Conservation (phyloP, 1,140 invertebrate species). For the Lordiphosa stackelbergi region DNA sequence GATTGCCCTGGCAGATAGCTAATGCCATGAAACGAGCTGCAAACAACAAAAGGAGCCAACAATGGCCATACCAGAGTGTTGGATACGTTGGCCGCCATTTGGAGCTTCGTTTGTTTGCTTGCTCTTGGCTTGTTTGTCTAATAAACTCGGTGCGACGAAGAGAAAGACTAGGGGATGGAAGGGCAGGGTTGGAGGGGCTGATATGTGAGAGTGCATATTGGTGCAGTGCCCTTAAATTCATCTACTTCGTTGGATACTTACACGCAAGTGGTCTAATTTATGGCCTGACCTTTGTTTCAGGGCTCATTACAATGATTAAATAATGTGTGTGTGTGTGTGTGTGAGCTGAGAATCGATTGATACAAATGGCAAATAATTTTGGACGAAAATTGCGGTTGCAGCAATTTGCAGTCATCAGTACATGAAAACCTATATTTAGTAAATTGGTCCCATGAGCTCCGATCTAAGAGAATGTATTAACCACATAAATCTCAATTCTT, state of each 20-base stretch:
- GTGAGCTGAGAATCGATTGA: not conserved
- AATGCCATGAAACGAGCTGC: conserved; percentile 39
- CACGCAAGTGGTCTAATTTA: conserved; percentile 44
- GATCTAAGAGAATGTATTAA: no score
- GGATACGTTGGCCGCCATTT: conserved; percentile 26
- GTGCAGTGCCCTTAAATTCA: conserved; percentile 43
- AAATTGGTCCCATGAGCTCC: no score
- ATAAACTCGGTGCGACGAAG: conserved; percentile 32
- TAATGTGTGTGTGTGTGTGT: conserved; percentile 14
- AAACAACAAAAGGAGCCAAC: conserved; percentile 42
- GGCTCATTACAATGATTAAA: conserved; percentile 15
- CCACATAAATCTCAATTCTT: no score
- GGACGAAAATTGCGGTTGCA: no score
- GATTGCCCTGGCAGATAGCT: conserved; percentile 58
- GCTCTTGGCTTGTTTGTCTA: conserved; percentile 44
- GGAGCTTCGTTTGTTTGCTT: conserved; percentile 23
- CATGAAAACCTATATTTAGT: no score
- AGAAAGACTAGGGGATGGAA: conserved; percentile 1
- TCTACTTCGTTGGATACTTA: conserved; percentile 25
- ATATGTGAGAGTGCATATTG: conserved; percentile 12
- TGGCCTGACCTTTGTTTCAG: conserved; percentile 9
- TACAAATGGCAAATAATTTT: no score
- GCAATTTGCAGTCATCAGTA: no score
- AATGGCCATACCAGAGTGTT: conserved; percentile 19
- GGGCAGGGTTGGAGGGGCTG: conserved; percentile 4